phyloP scores from a whole-genome alignment of 30 jellyfish, hydroid and myxozoan genomes.

The Aurelia coerulea region DNA sequence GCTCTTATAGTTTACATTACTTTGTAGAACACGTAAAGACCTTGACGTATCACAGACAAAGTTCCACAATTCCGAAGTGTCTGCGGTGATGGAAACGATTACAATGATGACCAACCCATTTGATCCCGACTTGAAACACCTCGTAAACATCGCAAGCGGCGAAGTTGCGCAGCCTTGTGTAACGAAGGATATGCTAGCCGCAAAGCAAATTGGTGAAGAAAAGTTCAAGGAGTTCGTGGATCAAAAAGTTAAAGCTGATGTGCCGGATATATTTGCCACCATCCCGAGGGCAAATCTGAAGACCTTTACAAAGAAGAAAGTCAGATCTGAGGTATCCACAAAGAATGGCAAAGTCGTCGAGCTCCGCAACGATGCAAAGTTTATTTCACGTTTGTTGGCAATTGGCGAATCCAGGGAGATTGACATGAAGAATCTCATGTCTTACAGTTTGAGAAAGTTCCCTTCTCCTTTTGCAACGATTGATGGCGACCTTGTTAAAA shows the following conservation, averaged over 20 bases:
- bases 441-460: conserved; percentile 20
- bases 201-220: conserved; percentile 41
- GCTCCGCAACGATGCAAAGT: conserved; percentile 8
- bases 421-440: conserved; percentile 30
- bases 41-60: conserved; percentile 24
- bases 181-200: conserved; percentile 27
- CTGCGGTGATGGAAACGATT: conserved; percentile 18
- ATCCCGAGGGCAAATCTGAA: conserved; percentile 7
- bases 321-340: conserved; percentile 5
- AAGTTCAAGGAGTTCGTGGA: conserved; percentile 27
- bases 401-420: conserved; percentile 46
- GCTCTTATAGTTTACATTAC: not conserved
- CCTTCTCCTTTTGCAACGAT: conserved; percentile 47
- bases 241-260: conserved; percentile 7
- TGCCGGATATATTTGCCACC: conserved; percentile 37
- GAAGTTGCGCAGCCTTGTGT: conserved; percentile 28
- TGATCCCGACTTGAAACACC: conserved; percentile 28
- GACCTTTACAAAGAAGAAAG: conserved; percentile 15
- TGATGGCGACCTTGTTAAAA: conserved; percentile 47
- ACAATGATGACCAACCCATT: conserved; percentile 41
- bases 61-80: not conserved
- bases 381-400: conserved; percentile 25
- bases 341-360: conserved; percentile 49
- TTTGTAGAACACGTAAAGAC: conserved; percentile 47
- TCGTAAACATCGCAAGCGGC: conserved; percentile 58